Conservation (phyloP, 2,888 invertebrate species). For the Cordilura impudica region DNA sequence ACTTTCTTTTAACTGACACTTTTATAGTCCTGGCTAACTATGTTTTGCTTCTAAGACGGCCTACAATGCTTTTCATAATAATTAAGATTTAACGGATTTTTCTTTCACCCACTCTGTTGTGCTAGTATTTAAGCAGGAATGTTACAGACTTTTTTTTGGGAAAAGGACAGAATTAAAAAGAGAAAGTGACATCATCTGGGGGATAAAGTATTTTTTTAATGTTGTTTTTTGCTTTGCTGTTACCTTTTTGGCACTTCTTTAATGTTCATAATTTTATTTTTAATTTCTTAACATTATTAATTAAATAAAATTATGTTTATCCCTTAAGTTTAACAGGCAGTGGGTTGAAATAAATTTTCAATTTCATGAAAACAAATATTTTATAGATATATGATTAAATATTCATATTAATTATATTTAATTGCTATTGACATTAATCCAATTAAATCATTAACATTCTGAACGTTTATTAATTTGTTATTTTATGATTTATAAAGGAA, state of each 20-base stretch:
- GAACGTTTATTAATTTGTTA: no score
- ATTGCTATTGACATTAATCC: no score
- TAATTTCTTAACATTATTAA: neutral
- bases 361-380: no score
- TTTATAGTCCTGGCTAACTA: neutral
- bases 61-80: neutral
- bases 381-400: no score
- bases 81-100: slow-evolving; percentile 4
- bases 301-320: neutral
- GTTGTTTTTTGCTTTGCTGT: neutral
- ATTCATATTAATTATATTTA: no score
- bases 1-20: neutral
- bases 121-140: slow-evolving; percentile 5
- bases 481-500: no score
- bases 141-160: neutral
- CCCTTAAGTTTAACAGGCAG: no score
- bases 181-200: slow-evolving; percentile 7
- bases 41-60: neutral
- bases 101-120: neutral
- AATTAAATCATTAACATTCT: no score
- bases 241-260: neutral
- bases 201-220: slow-evolving; percentile 1
- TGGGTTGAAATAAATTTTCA: no score
- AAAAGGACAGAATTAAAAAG: neutral
- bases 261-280: neutral